Conservation (phyloP, 2,797 vertebrate genomes). For the Xiphorhynchus erythropygius region DNA sequence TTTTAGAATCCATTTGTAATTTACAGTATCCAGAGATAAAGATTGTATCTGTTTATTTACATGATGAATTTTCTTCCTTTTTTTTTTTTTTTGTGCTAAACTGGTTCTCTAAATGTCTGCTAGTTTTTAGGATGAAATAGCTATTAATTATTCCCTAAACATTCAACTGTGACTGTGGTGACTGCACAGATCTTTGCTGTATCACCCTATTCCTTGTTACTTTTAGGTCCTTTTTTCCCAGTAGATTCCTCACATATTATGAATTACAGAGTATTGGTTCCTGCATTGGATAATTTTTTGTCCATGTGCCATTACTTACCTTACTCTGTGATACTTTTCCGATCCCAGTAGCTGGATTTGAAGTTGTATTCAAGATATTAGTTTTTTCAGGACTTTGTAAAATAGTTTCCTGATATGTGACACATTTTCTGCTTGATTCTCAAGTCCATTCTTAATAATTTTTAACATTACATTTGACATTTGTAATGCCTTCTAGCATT, state of each 20-base stretch:
- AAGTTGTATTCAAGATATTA: neutral
- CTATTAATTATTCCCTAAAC: neutral
- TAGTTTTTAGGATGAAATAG: neutral
- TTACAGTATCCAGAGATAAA: neutral
- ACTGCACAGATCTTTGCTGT: neutral
- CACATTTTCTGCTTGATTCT: neutral
- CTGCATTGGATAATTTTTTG: neutral
- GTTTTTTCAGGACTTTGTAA: neutral
- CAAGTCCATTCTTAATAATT: neutral
- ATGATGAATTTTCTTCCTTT: rapidly evolving
- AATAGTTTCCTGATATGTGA: neutral
- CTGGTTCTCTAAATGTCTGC: neutral
- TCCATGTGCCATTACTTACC: neutral
- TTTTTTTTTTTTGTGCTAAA: rapidly evolving
- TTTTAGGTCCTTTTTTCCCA: neutral
- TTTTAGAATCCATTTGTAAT: neutral
- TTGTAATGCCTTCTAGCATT: neutral
- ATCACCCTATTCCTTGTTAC: neutral
- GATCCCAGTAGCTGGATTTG: neutral
- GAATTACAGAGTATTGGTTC: rapidly evolving
- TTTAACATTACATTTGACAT: neutral
- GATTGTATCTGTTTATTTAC: neutral
- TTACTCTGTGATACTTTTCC: neutral
- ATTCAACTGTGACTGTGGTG: too few relatives aligned
- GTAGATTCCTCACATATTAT: neutral